phyloP scores from a whole-genome alignment of 2,113 vertebrate species.

The Phaetusa simplex region DNA sequence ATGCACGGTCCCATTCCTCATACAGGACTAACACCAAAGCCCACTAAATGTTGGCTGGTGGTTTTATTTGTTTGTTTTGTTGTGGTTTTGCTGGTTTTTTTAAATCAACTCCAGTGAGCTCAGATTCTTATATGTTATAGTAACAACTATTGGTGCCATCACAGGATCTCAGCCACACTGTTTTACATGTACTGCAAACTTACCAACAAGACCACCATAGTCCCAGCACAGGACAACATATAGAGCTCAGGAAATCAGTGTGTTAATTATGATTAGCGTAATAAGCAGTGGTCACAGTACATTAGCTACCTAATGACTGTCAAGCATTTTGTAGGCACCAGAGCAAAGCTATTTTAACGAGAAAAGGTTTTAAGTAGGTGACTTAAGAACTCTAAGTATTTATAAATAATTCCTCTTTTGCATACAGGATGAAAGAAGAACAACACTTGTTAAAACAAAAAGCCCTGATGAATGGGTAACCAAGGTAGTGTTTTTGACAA shows the following conservation, averaged over 20 bases:
- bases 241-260: conserved; percentile 25
- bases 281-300: conserved; percentile 58
- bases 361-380: conserved; percentile 41
- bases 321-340: conserved; percentile 35
- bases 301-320: conserved; percentile 62
- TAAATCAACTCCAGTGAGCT: not conserved
- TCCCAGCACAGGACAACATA: not conserved
- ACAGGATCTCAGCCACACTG: not conserved
- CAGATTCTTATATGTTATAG: not conserved
- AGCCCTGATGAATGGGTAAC: not conserved
- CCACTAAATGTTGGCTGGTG: not conserved
- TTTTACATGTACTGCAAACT: not conserved
- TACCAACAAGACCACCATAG: not conserved
- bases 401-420: conserved; percentile 30
- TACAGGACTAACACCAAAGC: not conserved
- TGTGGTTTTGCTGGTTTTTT: not conserved
- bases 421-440: conserved; percentile 28
- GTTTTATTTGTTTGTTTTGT: not conserved
- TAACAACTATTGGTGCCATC: not conserved
- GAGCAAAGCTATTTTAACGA: conserved; percentile 38
- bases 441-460: conserved; percentile 40
- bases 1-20: not conserved
- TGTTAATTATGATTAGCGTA: conserved; percentile 57
- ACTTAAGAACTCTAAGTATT: conserved; percentile 49
- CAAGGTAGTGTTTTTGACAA: conserved; percentile 29